A percentile compares a stretch with the other conserved stretches of the same genome.
These are phyloP conservation scores for Bilobella aurantiaca DNA, from an alignment of 1,140 invertebrate genomes.

Conservation along the genomic window DNA sequence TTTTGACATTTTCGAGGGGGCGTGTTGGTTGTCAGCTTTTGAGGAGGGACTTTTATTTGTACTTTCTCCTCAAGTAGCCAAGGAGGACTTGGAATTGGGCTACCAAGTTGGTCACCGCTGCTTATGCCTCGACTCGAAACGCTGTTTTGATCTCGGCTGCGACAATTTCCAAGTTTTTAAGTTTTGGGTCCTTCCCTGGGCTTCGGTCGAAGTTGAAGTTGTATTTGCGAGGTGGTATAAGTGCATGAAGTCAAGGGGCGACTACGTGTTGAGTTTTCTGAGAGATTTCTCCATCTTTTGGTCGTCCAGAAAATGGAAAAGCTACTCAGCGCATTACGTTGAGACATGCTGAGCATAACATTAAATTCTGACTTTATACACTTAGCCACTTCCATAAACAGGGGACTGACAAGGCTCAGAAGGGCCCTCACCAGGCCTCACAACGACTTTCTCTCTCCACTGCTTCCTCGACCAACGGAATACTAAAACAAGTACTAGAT, in stretches of 20 bases:
- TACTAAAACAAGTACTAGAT: background rate
- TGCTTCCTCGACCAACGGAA: background rate
- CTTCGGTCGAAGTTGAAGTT: too few species aligned
- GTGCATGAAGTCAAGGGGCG: background rate
- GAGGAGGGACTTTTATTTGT: background rate
- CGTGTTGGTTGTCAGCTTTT: background rate
- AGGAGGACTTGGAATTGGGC: too few species aligned
- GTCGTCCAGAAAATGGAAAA: constrained; percentile 9
- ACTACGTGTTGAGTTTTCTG: constrained; percentile 7
- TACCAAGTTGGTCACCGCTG: too few species aligned
- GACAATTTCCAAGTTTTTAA: background rate
- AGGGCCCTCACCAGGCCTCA: background rate
- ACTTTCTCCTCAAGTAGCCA: too few species aligned
- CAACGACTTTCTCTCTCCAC: background rate
- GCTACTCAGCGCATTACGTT: constrained; percentile 4
- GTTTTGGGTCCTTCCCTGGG: background rate
- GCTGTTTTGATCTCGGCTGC: too few species aligned
- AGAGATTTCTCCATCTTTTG: background rate
- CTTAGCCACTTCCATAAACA: background rate
- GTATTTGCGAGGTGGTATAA: background rate
- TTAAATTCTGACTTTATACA: background rate
- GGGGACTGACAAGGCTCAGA: too few species aligned
- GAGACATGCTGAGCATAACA: constrained; percentile 4
- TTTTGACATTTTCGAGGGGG: background rate
- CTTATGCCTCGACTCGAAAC: too few species aligned